Base-by-base conservation (phyloP, 2,797 vertebrate genomes). In the Rhyacichthys aspro region DNA sequence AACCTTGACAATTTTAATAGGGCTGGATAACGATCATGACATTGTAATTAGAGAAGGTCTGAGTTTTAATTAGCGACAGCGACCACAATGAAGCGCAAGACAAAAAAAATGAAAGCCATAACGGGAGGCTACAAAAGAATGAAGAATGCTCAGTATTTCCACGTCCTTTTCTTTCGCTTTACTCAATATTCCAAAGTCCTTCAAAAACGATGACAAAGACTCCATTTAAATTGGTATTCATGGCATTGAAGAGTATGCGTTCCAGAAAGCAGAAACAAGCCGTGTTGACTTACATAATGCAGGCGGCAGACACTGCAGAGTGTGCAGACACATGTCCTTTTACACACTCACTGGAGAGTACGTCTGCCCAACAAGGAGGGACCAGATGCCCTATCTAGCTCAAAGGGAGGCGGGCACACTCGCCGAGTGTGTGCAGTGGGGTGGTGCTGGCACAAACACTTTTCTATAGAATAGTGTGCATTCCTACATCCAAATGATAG, bases 381-480 rank as follows among this genome's bases (percentile, higher is more conserved):
- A 80, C 36, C 59, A 71, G 71, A 85, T 80, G 69, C 59, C 67
- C 72, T 71, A 72, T 68, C 39, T 55, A 57, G 59, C 69, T 79
- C 62, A 69, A 43, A 32, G 32, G 62, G 49, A 82, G 65, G 56
- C 33, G 43, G 59, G 67, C 68, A 79, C 67, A 75, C 67, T 73
- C 55, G 43, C 47, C 73, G 53, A 67, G 54, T 67, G 38, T 70
- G 62, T 67, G 70, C 67, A 78, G 50, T 53, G 14, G 48, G 45
- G 41, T 18, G 34, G 55, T 87, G 73, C 79, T 84, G 59, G 69
- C 60, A 71, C 50, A 67, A 50, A 69, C 0, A 34, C 48, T 37
- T 55, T 43, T 4, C 37, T 38, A 23, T 66, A 42, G 41, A 74
- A 72, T 69, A 36, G 18, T 47, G 56, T 53, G 43, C 19, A 69